Evolutionary conservation across 2,888 invertebrate genomes (phyloP), one percentile per base, ranked within the genome.

Genomic region (Drosophila hamatofila): DNA sequence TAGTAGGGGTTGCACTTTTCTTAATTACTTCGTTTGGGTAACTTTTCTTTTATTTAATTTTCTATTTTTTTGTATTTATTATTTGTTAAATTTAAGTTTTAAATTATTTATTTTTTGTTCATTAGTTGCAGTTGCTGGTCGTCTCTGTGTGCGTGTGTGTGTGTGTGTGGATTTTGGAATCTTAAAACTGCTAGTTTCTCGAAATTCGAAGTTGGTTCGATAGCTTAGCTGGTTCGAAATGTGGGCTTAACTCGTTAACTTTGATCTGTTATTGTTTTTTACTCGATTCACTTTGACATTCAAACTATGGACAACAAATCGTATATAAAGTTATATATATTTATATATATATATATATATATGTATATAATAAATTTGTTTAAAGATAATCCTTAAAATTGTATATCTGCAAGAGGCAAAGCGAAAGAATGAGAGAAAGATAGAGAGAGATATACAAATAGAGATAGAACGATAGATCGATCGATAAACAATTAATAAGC

Each of bases 311-410:
- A 48, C 44, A 41, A 41, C 41, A 41, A 21, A 21, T 18, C 12
- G 18, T 18, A 41, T 44, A 44, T 44, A 30, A 4, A 46, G 18
- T 11, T 8, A 60, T 30, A 16, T n/a, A 37, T 62, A 12, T 8
- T 14, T 35, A 35, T 35, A 6, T 23, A 41, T 35, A 7, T 12
- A 16, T 55, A 18, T 6, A 18, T 58, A 39, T 44, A 11, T 46
- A 37, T 48, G 2, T n/a, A n/a, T n/a, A n/a, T 21, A 21, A 23
- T 42, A 42, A 42, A 12, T 23, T 16, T 1, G 23, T 4, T 46
- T 25, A 8, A 25, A 25, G 86, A 81, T 84, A 56, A 67, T 90
- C 89, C 91, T 91, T 91, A 90, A 90, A 83, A 81, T 75, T 76
- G 81, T 83, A 89, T 69, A 89, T 74, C 78, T 78, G 78, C 63